Evolutionary conservation across 2,797 vertebrate genomes (phyloP), one percentile per base, ranked within the genome.

Genomic region (Sandelia bainsii): DNA sequence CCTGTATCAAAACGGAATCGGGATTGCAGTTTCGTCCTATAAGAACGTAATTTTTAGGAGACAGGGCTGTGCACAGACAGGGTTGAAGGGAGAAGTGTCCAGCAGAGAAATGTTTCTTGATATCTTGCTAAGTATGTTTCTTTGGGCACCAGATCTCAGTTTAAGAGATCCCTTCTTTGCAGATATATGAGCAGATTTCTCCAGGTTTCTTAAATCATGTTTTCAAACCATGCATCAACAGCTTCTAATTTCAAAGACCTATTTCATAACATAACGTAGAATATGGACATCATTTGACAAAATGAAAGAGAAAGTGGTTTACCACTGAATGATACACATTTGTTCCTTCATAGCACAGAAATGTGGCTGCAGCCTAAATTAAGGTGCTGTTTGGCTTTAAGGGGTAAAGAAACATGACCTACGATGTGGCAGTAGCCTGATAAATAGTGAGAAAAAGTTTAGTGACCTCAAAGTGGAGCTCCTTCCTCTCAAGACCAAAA

Each of bases 61-160:
- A n/a, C n/a, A n/a, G n/a, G n/a, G n/a, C n/a, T n/a, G n/a, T n/a
- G n/a, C 56, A 58, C 14, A 27, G 20, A 56, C 59, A 40, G 9
- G 48, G 22, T 53, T 53, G 40, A 66, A 72, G 63, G 56, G 58
- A 62, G 14, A 34, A 56, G 68, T 22, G 14, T 3, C 10, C n/a
- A 20, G 10, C 3, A 2, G 2, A 20, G 45, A n/a, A 45, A 46
- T n/a, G 22, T 60, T 62, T 50, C 11, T 16, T 60, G 20, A 7
- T 22, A 48, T 61, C 20, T 34, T 29, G 19, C 19, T 34, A 34
- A 20, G 25, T 51, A 32, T 62, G 44, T 40, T 37, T 61, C 20
- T 8, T 49, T 39, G 23, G 39, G 42, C 20, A 19, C 14, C 17
- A 11, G 17, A 62, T 72, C 46, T 62, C 46, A 53, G 12, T 4